Evolutionary conservation across 2,888 invertebrate species (phyloP), one percentile per base, ranked within the genome.

Genomic region (Ichneumon xanthorius): DNA sequence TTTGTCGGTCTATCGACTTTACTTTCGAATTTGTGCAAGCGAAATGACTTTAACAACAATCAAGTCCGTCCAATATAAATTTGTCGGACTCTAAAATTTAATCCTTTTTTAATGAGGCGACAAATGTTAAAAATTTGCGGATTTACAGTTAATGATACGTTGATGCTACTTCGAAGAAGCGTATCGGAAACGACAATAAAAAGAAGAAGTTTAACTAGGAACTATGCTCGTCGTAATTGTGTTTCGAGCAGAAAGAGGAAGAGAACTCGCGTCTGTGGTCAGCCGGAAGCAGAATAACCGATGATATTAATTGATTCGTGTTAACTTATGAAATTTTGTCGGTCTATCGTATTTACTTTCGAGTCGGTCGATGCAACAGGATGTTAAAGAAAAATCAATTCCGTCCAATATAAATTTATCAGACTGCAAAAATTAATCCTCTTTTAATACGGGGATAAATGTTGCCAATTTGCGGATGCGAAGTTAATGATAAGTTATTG

Each of bases 181-280:
- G 16, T 16, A 33, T 63, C 16, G 30, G 33, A 33, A 33, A 30
- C 16, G 63, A 63, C 30, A 63, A 30, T 30, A 16, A 63, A 63
- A 30, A n/a, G 2, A 33, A 61, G 30, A 61, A 26, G 4, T 14
- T 33, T 5, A 37, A n/a, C 30, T 14, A 16, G 4, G n/a, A 61
- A 30, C 33, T 30, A 30, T 16, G 33, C 11, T 61, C 11, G 16
- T 63, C 63, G 16, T 63, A 30, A 63, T 71, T 77, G 40, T 65
- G 53, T 40, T 4, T 33, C 22, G n/a, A 19, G 40, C 26, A 40
- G 53, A 48, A 67, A 67, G 61, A 67, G 26, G 53, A 65, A 73
- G 58, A 70, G 37, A 33, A 73, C 30, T 40, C 58, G 53, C 72
- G 67, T 75, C 40, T 87, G 71, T 75, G 77, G 72, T 81, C 77